These are phyloP conservation scores for Anas acuta DNA, from an alignment of 2,797 vertebrate species.

Conservation along the genomic window DNA sequence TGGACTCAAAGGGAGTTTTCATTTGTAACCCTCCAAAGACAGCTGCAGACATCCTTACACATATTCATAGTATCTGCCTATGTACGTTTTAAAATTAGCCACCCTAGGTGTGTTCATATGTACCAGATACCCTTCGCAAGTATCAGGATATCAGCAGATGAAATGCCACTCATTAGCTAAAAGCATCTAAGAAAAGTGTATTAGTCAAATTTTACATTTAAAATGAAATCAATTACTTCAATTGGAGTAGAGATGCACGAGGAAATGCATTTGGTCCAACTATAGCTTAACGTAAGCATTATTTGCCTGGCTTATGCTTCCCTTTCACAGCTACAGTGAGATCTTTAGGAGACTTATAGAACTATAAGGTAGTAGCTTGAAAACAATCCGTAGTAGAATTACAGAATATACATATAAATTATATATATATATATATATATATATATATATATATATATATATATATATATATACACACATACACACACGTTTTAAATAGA, in stretches of 20 bases:
- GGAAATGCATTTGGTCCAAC: background rate
- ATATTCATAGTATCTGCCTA: background rate
- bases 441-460: too few species aligned
- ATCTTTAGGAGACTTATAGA: background rate
- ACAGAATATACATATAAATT: background rate
- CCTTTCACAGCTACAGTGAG: background rate
- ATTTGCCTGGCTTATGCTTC: background rate
- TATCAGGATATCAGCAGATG: background rate
- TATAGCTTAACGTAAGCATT: background rate
- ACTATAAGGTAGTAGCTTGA: background rate
- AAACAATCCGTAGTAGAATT: background rate
- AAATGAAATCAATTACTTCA: background rate
- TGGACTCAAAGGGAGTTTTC: background rate
- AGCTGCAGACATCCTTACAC: background rate
- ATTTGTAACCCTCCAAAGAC: background rate
- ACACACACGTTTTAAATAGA: background rate
- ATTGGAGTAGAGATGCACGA: accelerated
- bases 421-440: too few species aligned
- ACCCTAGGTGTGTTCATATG: background rate
- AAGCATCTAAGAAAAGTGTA: background rate
- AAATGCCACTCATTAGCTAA: background rate
- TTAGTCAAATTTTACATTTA: background rate
- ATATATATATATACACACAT: too few species aligned
- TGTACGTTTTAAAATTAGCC: background rate
- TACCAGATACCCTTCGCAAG: background rate